These are phyloP conservation scores for Icerya purchasi DNA, from an alignment of 2,888 invertebrate species.

Conservation along the genomic window DNA sequence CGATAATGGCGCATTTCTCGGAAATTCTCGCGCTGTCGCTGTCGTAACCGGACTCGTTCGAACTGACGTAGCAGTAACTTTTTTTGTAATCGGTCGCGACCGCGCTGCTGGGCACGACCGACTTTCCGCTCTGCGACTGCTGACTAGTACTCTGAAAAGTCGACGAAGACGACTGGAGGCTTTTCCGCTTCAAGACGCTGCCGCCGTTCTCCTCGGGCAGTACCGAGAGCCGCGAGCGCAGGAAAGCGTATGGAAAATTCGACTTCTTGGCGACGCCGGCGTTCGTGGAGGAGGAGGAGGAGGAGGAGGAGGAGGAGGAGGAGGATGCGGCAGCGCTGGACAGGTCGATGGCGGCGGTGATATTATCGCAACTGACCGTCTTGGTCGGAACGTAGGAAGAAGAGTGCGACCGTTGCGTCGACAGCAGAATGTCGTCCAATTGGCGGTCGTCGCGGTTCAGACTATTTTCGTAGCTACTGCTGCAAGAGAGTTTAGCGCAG, in stretches of 20 bases:
- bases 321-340: conserved; percentile 31
- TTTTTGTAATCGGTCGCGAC: conserved; percentile 12
- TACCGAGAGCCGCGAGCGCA: conserved; percentile 51
- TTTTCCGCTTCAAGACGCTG: conserved; percentile 2
- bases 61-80: conserved; percentile 43
- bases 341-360: conserved; percentile 29
- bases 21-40: conserved; percentile 35
- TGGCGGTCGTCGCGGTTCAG: background rate
- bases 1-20: conserved; percentile 31
- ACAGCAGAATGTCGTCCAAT: background rate
- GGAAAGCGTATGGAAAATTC: conserved; percentile 54
- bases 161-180: background rate
- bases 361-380: conserved; percentile 49
- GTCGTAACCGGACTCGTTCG: conserved; percentile 64
- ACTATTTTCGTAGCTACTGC: conserved; percentile 4
- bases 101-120: background rate
- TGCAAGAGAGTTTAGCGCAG: conserved; percentile 5
- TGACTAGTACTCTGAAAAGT: background rate
- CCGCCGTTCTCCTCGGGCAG: conserved; percentile 31
- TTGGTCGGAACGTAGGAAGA: conserved; percentile 32
- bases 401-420: background rate
- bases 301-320: conserved; percentile 23
- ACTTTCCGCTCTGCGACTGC: background rate
- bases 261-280: too few species aligned
- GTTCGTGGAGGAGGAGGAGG: conserved; percentile 18